phyloP scores from a whole-genome alignment of 2,113 vertebrate species.

The Melospiza melodia region DNA sequence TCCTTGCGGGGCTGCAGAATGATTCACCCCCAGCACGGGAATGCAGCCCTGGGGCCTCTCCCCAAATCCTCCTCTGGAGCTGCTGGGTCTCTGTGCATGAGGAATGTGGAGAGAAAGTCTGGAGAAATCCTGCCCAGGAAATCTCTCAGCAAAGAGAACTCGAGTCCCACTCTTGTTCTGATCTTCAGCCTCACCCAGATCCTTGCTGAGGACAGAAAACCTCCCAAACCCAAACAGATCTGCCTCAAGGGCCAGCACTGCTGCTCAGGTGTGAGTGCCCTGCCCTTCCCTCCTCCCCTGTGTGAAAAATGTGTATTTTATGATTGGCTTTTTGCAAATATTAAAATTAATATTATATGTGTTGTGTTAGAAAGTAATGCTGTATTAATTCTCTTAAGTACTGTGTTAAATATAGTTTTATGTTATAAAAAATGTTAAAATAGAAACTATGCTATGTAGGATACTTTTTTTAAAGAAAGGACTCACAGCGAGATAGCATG shows the following conservation, averaged over 20 bases:
- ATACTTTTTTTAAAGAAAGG: too few relatives aligned
- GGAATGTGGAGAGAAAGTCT: neutral
- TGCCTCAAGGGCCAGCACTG: neutral
- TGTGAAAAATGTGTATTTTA: too few relatives aligned
- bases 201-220: neutral
- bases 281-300: neutral
- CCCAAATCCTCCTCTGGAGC: neutral
- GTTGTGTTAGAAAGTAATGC: too few relatives aligned
- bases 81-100: neutral
- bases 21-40: slow-evolving; percentile 29
- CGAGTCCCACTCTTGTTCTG: neutral
- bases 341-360: too few relatives aligned
- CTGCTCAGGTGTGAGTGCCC: neutral
- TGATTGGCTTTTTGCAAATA: too few relatives aligned
- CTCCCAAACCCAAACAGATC: neutral
- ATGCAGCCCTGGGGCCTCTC: neutral
- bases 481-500: too few relatives aligned
- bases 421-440: too few relatives aligned
- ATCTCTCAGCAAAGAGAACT: neutral
- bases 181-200: neutral
- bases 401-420: too few relatives aligned
- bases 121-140: neutral
- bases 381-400: too few relatives aligned
- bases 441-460: too few relatives aligned
- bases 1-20: neutral